A percentile compares a stretch with the other conserved stretches of the same genome.
phyloP scores from a whole-genome alignment of 2,888 invertebrate species.

The Malthinus seriepunctatus region DNA sequence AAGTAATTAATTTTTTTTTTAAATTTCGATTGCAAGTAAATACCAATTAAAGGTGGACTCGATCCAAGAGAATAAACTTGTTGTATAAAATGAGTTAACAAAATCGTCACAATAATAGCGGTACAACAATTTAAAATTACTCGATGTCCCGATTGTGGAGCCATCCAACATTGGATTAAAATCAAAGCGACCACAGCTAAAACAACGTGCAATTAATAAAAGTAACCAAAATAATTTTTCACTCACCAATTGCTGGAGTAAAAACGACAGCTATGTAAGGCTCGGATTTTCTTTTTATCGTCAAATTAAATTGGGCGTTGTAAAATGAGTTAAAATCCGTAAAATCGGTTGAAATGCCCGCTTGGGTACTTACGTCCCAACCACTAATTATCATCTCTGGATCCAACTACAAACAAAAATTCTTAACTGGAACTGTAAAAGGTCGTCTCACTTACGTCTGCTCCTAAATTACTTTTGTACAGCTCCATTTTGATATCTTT shows the following conservation, averaged over 20 bases:
- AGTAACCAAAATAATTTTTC: neutral
- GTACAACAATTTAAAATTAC: conserved; percentile 63
- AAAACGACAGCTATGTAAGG: conserved; percentile 6
- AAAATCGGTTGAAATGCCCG: neutral
- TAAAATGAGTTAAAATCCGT: neutral
- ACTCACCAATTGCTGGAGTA: conserved; percentile 5
- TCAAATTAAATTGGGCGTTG: conserved; percentile 4
- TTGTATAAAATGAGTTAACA: conserved; percentile 65
- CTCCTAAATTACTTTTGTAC: neutral
- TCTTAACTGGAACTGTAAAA: too few species aligned
- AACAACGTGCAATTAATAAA: too few species aligned
- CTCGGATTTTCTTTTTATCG: conserved; percentile 4
- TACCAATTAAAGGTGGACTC: conserved; percentile 62
- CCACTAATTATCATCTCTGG: neutral
- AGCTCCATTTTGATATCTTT: conserved; percentile 59
- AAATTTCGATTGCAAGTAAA: neutral
- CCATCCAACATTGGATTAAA: conserved; percentile 65
- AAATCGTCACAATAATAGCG: conserved; percentile 61
- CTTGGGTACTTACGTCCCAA: neutral
- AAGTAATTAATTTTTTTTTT: too few species aligned
- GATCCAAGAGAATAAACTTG: conserved; percentile 60
- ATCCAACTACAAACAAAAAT: too few species aligned
- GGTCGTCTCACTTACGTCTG: neutral
- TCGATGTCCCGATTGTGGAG: conserved; percentile 68
- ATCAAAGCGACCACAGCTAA: conserved; percentile 63